A percentile compares a stretch with the other conserved stretches of the same genome.
These are phyloP conservation scores for Leuctra nigra DNA, from an alignment of 2,888 invertebrate species.

Conservation along the genomic window DNA sequence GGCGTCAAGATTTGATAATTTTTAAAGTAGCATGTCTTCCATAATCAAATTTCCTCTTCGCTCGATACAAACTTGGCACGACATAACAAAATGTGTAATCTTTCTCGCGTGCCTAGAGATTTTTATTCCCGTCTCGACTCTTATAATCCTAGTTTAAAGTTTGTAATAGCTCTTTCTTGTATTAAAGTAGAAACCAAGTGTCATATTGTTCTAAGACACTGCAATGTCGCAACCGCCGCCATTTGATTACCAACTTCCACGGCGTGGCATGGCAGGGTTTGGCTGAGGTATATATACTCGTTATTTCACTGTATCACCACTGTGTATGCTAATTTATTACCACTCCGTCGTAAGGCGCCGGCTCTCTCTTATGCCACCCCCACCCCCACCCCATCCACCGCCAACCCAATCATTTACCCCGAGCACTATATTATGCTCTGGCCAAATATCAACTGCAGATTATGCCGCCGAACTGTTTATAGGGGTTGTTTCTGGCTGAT, in stretches of 20 bases:
- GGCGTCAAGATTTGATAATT: no score
- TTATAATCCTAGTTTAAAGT: neutral
- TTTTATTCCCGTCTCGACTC: no score
- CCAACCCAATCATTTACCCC: slow-evolving; percentile 1
- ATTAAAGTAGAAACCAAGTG: neutral
- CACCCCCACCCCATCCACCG: neutral
- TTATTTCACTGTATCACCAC: slow-evolving; percentile 17
- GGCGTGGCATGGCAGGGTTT: neutral
- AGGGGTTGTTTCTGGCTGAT: no score
- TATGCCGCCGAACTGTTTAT: slow-evolving; percentile 2
- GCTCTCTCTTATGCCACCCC: neutral
- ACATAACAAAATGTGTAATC: no score
- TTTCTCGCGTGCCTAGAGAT: no score
- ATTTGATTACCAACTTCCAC: neutral
- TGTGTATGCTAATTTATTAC: slow-evolving; percentile 19
- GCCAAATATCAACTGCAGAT: slow-evolving; percentile 17
- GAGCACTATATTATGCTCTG: slow-evolving; percentile 1
- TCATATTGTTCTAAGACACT: slow-evolving; percentile 5
- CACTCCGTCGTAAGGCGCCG: slow-evolving; percentile 8
- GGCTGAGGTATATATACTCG: slow-evolving; percentile 1
- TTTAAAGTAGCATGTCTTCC: no score
- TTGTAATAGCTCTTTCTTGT: neutral
- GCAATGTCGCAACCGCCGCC: neutral
- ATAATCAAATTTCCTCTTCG: no score
- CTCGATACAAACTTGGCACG: no score